Evolutionary conservation across 2,888 invertebrate genomes (phyloP).

Genomic region (Gryllus longicercus): DNA sequence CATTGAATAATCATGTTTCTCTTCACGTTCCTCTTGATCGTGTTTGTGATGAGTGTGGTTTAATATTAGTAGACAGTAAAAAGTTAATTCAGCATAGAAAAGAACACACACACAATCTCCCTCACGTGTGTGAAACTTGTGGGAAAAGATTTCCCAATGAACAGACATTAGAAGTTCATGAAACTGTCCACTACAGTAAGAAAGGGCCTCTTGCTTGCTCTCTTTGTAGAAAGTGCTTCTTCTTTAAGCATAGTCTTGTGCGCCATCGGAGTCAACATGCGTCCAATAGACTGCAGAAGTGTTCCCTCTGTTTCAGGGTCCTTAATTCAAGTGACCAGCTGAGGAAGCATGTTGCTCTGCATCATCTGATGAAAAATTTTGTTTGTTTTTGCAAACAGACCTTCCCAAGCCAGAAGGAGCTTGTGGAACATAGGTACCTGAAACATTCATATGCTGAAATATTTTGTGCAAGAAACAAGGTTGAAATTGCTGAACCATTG

Average conservation of each 20-base stretch:
- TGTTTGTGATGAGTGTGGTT: constrained; percentile 1
- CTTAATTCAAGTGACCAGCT: constrained; percentile 3
- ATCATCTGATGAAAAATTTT: constrained; percentile 7
- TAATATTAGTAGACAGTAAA: constrained; percentile 5
- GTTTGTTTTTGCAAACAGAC: constrained; percentile 17
- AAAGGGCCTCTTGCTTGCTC: not conserved
- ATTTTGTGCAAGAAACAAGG: constrained; percentile 17
- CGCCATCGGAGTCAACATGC: constrained; percentile 9
- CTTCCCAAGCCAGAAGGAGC: constrained; percentile 5
- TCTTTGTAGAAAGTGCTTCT: not conserved
- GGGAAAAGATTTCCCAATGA: constrained; percentile 17
- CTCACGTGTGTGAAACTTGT: not conserved
- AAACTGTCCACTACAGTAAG: constrained; percentile 7
- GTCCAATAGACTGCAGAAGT: constrained; percentile 7
- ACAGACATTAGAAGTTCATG: constrained; percentile 8
- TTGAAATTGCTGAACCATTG: not conserved
- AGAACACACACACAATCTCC: constrained; percentile 1
- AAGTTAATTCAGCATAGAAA: not conserved
- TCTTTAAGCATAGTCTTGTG: constrained; percentile 6
- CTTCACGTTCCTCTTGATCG: not conserved
- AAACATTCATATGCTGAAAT: constrained; percentile 7
- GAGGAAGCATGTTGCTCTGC: constrained; percentile 17
- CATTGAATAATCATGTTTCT: not conserved
- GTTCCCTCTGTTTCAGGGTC: constrained; percentile 17
- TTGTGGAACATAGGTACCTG: constrained; percentile 17